These are phyloP conservation scores for Heliconius cydno DNA, from an alignment of 2,888 invertebrate genomes.

Conservation along the genomic window DNA sequence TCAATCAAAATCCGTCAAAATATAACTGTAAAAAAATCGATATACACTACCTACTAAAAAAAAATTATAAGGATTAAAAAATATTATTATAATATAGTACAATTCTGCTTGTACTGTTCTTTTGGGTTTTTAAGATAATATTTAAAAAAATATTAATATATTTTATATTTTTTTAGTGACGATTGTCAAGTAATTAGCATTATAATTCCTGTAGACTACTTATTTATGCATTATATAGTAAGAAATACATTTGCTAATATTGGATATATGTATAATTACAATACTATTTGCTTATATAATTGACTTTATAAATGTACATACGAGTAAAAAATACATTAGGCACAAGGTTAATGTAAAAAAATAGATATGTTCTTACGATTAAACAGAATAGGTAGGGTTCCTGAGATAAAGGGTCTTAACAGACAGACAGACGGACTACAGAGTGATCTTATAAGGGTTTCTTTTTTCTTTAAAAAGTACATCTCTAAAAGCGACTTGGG, in stretches of 20 bases:
- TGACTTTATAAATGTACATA: slow-evolving; percentile 10
- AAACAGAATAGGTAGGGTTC: not conserved
- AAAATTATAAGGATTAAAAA: too few relatives aligned
- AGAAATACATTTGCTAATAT: not conserved
- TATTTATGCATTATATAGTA: not conserved
- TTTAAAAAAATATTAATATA: not conserved
- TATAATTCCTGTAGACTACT: too few relatives aligned
- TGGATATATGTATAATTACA: slow-evolving; percentile 7
- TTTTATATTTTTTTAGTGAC: not conserved
- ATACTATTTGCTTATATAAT: not conserved
- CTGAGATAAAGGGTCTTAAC: too few relatives aligned
- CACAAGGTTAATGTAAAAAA: slow-evolving; percentile 24
- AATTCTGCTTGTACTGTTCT: not conserved
- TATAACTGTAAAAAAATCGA: not conserved
- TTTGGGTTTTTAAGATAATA: not conserved
- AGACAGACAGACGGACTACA: too few relatives aligned
- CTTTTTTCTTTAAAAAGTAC: too few relatives aligned
- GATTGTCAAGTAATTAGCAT: too few relatives aligned
- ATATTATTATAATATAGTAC: too few relatives aligned
- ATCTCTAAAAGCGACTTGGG: too few relatives aligned
- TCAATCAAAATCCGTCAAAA: not conserved
- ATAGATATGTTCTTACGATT: slow-evolving; percentile 3
- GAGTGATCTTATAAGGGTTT: too few relatives aligned
- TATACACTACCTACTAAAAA: too few relatives aligned
- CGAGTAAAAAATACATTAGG: slow-evolving; percentile 4